Base-by-base conservation (phyloP, 2,888 invertebrate species). In the Myopa testacea region DNA sequence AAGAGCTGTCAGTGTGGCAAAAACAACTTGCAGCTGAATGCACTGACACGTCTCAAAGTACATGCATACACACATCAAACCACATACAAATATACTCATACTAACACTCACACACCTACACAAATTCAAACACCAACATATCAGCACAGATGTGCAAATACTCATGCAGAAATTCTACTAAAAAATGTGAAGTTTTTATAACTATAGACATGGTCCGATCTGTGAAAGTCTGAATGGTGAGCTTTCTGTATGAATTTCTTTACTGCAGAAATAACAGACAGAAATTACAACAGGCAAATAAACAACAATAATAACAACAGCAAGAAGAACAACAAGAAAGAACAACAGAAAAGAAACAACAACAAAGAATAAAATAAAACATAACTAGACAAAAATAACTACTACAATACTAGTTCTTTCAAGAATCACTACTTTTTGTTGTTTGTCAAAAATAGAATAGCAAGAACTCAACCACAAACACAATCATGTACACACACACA, bases 401-500 rank as follows among this genome's bases (percentile, higher is more conserved):
- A 69, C 45, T 19, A 69, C 19, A 45, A n/a, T 69, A 45, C 19
- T 45, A 40, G 68, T 68, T 68, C 45, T 40, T 69, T 16, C 19
- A 45, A 69, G 45, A 45, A 45, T 3, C 45, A 45, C 45, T 19
- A 5, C 26, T 14, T 62, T n/a, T 34, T 19, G 19, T 19, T 62
- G 62, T 19, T 62, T 62, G 62, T 62, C 62, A 19, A 19, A 58
- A 62, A 45, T 45, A 45, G 6, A 45, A 45, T 45, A 45, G 10
- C 45, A 45, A 45, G 45, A 73, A 78, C 60, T 77, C 67, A 68
- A 67, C 58, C 67, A 78, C 63, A 77, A 67, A 78, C 76, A 71
- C 58, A 68, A 68, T 73, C 77, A 78, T 40, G 26, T 26, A 45
- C 63, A 77, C 14, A 70, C 38, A 70, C 7, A 38, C 63, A 69